Conservation (phyloP, 2,888 invertebrate genomes). For the Julus scandinavius region DNA sequence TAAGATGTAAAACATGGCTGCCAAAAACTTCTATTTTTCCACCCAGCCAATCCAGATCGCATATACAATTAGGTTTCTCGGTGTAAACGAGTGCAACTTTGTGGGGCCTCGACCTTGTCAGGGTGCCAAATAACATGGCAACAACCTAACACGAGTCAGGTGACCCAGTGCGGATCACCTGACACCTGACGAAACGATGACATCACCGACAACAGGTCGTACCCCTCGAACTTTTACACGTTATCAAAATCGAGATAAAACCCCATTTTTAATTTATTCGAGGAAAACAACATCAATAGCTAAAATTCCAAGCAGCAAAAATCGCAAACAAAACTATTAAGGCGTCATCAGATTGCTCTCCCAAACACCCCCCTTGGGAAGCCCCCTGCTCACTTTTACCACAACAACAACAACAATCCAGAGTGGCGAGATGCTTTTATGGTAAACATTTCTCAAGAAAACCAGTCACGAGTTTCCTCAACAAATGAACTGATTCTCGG, state of each 20-base stretch:
- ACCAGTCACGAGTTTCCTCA: not conserved
- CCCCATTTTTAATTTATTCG: not conserved
- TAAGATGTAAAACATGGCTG: too few species aligned
- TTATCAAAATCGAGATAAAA: not conserved
- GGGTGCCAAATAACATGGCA: not conserved
- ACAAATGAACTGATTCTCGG: not conserved
- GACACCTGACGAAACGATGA: not conserved
- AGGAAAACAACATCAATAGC: not conserved
- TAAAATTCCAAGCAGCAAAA: not conserved
- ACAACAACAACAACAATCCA: not conserved
- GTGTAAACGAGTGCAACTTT: not conserved
- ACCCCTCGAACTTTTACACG: not conserved
- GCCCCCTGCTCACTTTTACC: not conserved
- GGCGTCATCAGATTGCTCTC: not conserved
- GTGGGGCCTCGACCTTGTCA: not conserved
- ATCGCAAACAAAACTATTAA: not conserved
- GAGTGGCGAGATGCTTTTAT: not conserved
- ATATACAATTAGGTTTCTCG: not conserved
- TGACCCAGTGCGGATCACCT: not conserved
- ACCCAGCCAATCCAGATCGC: not conserved
- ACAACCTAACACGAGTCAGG: not conserved
- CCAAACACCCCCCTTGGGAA: not conserved
- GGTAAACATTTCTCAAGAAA: conserved; percentile 1
- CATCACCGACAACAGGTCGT: not conserved
- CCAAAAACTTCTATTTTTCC: too few species aligned